Percentiles rank a stretch among this genome's conserved stretches.
These are phyloP conservation scores for Belonocnema kinseyi DNA, from an alignment of 1,140 invertebrate species.

Conservation along the genomic window DNA sequence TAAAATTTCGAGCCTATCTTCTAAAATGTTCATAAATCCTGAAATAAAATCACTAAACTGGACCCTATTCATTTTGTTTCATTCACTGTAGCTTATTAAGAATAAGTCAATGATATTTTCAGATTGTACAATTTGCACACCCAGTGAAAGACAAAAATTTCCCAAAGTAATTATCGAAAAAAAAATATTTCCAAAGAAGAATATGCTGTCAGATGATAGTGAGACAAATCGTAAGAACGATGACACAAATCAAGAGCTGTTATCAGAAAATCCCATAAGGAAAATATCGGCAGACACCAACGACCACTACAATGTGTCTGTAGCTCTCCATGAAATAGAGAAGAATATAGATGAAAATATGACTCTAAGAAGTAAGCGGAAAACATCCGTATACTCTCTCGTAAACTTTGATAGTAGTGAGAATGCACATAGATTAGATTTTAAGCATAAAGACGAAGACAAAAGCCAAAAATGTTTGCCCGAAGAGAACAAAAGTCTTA, in stretches of 20 bases:
- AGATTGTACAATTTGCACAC: not conserved
- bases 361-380: constrained; percentile 56
- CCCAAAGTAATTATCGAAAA: constrained; percentile 65
- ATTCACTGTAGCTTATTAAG: not conserved
- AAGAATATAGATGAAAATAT: constrained; percentile 50
- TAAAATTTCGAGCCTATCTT: too few relatives aligned
- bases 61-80: too few relatives aligned
- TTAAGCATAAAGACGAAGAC: constrained; percentile 46
- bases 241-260: constrained; percentile 50
- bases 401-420: constrained; percentile 55
- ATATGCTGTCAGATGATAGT: constrained; percentile 57
- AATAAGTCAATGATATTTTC: not conserved
- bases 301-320: not conserved
- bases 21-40: too few relatives aligned
- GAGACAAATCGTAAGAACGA: constrained; percentile 47
- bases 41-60: too few relatives aligned
- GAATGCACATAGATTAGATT: constrained; percentile 45
- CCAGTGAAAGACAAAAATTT: constrained; percentile 66
- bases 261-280: constrained; percentile 52
- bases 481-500: constrained; percentile 32
- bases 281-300: constrained; percentile 47
- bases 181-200: constrained; percentile 66
- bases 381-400: constrained; percentile 59
- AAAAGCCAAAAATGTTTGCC: constrained; percentile 38
- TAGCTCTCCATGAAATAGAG: constrained; percentile 33